Evolutionary conservation across 2,888 invertebrate genomes (phyloP), one percentile per base, ranked within the genome.

Genomic region (Ophion ellenae): DNA sequence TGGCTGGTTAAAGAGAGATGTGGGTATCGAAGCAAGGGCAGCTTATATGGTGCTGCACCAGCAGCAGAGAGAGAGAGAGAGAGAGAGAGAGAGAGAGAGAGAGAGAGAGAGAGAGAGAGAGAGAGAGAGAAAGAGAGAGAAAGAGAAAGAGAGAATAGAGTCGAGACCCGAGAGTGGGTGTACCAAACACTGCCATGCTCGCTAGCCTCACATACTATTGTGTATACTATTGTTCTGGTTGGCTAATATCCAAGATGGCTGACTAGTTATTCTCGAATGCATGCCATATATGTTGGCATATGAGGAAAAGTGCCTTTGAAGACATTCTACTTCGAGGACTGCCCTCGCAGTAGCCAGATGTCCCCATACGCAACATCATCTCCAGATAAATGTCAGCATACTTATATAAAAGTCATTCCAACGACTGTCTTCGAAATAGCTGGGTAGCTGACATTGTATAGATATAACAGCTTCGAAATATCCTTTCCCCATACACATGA

Each of bases 241-340:
- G 93, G 93, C 93, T 93, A 93, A 93, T 94, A 93, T 93, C 92
- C 93, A 94, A 93, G 91, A 93, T 94, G 93, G 93, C 93, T 91
- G 92, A 89, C 91, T 91, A 90, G 93, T 93, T 93, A 92, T 91
- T 92, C 90, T 88, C 90, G 87, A 86, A 77, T 76, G 83, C 73
- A 63, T 67, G 70, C 77, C 40, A 82, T 66, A 77, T 57, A 66
- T 73, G 47, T 59, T 11, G 53, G 17, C 75, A 64, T 69, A 24
- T 59, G 63, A 47, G 61, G 70, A 53, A 40, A 82, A 59, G 66
- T 77, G 24, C 45, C 20, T 66, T 53, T 14, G 53, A 53, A 53
- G 53, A 53, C 53, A 17, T 53, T 53, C 17, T 17, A 53, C 53
- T 53, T 53, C 53, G 53, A 53, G 53, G 53, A 53, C 53, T 53